Evolutionary conservation across 2,113 vertebrate genomes (phyloP).

Genomic region (Athene cunicularia): DNA sequence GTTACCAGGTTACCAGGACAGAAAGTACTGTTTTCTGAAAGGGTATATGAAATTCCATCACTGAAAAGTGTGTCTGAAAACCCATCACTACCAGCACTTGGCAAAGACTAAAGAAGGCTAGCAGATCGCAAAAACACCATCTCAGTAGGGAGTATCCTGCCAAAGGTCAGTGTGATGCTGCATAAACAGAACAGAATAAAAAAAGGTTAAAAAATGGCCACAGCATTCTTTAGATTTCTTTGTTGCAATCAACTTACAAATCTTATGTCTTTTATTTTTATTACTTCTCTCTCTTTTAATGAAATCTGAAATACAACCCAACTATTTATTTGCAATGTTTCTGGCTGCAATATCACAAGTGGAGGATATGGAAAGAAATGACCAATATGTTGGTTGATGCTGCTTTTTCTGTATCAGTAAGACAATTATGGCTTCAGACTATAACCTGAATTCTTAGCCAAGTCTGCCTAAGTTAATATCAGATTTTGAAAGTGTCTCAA

Average conservation of each 20-base stretch:
- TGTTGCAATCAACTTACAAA: not conserved
- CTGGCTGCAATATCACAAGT: not conserved
- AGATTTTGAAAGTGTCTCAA: not conserved
- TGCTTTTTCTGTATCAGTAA: not conserved
- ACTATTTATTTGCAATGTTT: not conserved
- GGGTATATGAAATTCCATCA: constrained; percentile 25
- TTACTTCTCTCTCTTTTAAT: not conserved
- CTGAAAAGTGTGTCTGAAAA: not conserved
- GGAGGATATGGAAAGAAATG: not conserved
- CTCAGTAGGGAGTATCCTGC: not conserved
- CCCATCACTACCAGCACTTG: not conserved
- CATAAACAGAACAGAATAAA: not conserved
- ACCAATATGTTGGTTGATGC: not conserved
- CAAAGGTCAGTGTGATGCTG: constrained; percentile 21
- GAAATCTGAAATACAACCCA: not conserved
- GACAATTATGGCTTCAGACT: not conserved
- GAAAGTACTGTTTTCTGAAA: constrained; percentile 25
- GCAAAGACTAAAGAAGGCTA: not conserved
- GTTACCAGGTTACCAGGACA: constrained; percentile 16
- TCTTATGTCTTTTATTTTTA: not conserved
- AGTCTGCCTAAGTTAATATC: not conserved
- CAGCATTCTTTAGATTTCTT: constrained; percentile 1
- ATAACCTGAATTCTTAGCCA: not conserved
- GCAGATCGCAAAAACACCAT: not conserved
- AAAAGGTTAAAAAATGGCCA: not conserved